Evolutionary conservation across 2,113 vertebrate genomes (phyloP).

Genomic region (Anolis carolinensis): DNA sequence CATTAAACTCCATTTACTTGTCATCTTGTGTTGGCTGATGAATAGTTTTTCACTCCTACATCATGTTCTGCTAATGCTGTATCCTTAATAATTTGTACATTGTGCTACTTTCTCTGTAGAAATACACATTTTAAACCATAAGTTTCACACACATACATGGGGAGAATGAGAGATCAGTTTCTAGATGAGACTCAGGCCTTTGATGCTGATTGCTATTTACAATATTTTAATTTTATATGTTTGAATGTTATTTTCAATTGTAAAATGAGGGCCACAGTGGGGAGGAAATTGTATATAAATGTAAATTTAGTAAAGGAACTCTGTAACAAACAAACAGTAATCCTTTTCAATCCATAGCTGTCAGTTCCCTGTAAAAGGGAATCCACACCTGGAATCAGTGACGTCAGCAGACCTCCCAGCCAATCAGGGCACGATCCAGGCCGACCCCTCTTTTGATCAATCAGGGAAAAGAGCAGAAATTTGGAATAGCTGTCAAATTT

Average conservation of each 20-base stretch:
- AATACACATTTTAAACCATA: not conserved
- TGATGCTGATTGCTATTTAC: not conserved
- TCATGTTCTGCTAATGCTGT: not conserved
- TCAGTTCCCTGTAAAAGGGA: no score
- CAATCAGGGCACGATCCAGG: no score
- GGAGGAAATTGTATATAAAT: not conserved
- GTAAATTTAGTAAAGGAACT: conserved; percentile 35
- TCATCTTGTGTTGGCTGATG: not conserved
- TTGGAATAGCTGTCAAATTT: no score
- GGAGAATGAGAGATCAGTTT: no score
- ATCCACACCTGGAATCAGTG: no score
- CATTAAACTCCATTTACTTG: not conserved
- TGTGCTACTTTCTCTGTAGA: not conserved
- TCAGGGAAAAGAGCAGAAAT: no score
- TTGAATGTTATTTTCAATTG: not conserved
- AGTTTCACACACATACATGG: no score
- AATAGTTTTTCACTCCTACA: not conserved
- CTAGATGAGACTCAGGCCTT: not conserved
- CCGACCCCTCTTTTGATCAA: no score
- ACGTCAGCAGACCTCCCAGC: no score
- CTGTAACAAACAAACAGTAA: conserved; percentile 36
- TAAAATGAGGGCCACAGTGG: not conserved
- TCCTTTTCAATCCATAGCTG: no score
- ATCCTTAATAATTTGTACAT: not conserved
- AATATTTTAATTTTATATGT: not conserved